Evolutionary conservation across 2,888 invertebrate genomes (phyloP).

Genomic region (Antheraea yamamai): DNA sequence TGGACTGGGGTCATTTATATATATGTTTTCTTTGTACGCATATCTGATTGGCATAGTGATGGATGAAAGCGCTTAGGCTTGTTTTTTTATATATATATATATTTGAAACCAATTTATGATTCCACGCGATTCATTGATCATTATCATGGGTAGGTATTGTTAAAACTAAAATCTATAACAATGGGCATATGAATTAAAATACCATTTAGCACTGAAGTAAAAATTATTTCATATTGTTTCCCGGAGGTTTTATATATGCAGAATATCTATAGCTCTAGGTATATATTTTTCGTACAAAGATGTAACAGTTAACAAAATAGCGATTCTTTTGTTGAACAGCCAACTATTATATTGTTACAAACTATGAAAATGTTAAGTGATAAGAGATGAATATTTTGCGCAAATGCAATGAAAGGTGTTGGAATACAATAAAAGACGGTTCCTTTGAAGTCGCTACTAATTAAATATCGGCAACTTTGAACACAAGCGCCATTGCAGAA

Average conservation of each 20-base stretch:
- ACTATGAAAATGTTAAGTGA: slow-evolving; percentile 48
- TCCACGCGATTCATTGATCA: background rate
- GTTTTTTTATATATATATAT: slow-evolving; percentile 49
- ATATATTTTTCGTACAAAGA: slow-evolving; percentile 30
- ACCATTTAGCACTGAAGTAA: background rate
- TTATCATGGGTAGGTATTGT: background rate
- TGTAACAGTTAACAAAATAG: slow-evolving; percentile 24
- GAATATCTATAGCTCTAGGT: background rate
- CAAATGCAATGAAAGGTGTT: slow-evolving; percentile 61
- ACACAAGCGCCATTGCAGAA: slow-evolving; percentile 52
- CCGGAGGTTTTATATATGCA: background rate
- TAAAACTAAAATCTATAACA: background rate
- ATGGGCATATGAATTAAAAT: background rate
- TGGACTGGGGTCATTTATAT: slow-evolving; percentile 68
- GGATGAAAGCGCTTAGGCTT: slow-evolving; percentile 63
- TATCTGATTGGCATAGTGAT: slow-evolving; percentile 76
- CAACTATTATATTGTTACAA: background rate
- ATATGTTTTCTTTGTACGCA: slow-evolving; percentile 50
- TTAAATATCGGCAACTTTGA: slow-evolving; percentile 70
- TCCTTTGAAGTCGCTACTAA: slow-evolving; percentile 59
- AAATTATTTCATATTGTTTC: background rate
- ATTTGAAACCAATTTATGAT: background rate
- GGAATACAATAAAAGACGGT: slow-evolving; percentile 61
- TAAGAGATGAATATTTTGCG: slow-evolving; percentile 58
- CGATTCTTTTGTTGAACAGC: slow-evolving; percentile 34